Evolutionary conservation across 2,888 invertebrate genomes (phyloP), one percentile per base, ranked within the genome.

Genomic region (Parnassius glacialis): DNA sequence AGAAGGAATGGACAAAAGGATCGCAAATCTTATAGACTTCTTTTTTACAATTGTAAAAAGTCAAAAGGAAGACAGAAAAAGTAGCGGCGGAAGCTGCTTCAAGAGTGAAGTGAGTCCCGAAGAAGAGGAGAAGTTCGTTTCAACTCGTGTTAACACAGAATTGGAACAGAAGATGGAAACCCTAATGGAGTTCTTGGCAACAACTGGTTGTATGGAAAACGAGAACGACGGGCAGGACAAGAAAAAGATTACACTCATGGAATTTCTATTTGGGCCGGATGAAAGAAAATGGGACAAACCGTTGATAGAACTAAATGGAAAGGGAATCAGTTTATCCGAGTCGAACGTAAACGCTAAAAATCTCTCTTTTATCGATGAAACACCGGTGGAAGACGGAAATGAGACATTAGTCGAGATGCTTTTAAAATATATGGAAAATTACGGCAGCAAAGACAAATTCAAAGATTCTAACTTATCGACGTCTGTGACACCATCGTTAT

Each of bases 101-200:
- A 91, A 79, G 75, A 80, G 82, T 2, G 92, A 92, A 71, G 70
- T 72, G 0, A 88, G 86, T 66, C 88, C 91, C 2, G 74, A 76
- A 13, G 87, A 86, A 61, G 80, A 81, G 0, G 80, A 76, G 45
- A 72, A 78, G 43, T 80, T 78, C 13, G 65, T 80, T 34, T 86
- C 88, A 0, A 77, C 74, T 11, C 85, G 81, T 67, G 80, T 85
- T 25, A 89, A 91, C 64, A 80, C 83, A 0, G 91, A 90, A 43
- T 73, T 91, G 58, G 92, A 91, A 67, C 84, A 87, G 43, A 92
- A 92, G 70, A 91, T 92, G 90, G 92, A 92, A 63, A 92, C 92
- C 0, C 67, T 92, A 0, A 90, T 91, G 68, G 92, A 92, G 34
- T 92, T 91, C 64, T 64, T 92, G 67, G 90, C 90, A 0, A 87